Evolutionary conservation across 2,113 vertebrate genomes (phyloP), one percentile per base, ranked within the genome.

Genomic region (Ptilonorhynchus violaceus): DNA sequence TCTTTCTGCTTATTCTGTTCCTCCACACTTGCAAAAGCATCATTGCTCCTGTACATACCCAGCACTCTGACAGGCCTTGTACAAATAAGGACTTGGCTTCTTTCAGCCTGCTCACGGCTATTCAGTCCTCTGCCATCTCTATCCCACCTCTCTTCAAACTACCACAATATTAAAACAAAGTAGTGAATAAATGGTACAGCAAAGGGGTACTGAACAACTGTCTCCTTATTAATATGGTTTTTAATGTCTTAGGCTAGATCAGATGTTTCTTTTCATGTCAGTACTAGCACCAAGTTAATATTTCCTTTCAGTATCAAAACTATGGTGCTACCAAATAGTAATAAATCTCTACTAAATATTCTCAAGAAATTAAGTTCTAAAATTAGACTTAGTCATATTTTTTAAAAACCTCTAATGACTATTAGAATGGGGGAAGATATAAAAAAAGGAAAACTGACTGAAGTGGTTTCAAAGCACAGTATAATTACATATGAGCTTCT

Each of bases 41-140:
- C 3, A 0, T 16, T 91, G 55, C 42, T 66, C 35, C 63, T n/a
- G 5, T 4, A 19, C 4, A 35, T 1, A 46, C 7, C 2, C 19
- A 33, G 46, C 37, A 44, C 37, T 63, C 79, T 69, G 55, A 28
- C 25, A 66, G 28, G 13, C 15, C 35, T 76, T 55, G 28, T 25
- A 64, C 44, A 60, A 68, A 49, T 13, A 46, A 58, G 8, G 37
- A 64, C 17, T 56, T 46, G 15, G 59, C 13, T 67, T 50, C 35
- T 64, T 82, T 56, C 33, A 62, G 28, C 12, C 31, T 75, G 39
- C 30, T 85, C 63, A 39, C 31, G 47, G 14, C 24, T 76, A 23
- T 49, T 73, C 16, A 37, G 14, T 59, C 6, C 59, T 69, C 58
- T 75, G 30, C 35, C 31, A 75, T 31, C 46, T 79, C 58, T 77